Conservation (phyloP, 1,140 invertebrate genomes). For the Formica selysi region DNA sequence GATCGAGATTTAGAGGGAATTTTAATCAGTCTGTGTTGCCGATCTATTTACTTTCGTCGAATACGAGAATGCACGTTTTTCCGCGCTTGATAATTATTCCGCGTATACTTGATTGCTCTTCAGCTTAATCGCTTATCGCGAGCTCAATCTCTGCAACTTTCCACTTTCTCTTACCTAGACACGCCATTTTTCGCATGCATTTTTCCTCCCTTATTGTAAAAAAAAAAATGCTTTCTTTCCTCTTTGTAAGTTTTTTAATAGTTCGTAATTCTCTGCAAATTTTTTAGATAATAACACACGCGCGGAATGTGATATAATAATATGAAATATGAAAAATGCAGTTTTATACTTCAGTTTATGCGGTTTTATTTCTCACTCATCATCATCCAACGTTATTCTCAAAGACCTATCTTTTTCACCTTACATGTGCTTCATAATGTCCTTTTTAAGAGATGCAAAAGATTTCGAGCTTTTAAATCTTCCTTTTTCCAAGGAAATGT, state of each 20-base stretch:
- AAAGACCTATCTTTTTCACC: neutral
- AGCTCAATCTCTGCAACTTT: no score
- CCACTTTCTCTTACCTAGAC: no score
- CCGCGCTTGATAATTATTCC: neutral
- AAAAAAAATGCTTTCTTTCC: no score
- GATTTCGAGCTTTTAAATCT: neutral
- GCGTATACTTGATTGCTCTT: neutral
- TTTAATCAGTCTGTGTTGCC: neutral
- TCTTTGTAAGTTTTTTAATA: neutral
- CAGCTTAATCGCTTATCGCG: neutral
- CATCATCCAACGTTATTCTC: neutral
- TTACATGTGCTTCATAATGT: conserved; percentile 8
- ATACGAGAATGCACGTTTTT: neutral
- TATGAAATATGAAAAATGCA: neutral
- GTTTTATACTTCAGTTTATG: neutral
- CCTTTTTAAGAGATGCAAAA: neutral
- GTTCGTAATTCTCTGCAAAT: neutral
- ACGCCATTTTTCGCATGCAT: no score
- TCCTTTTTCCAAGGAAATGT: neutral
- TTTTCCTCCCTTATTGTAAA: no score
- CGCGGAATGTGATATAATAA: neutral
- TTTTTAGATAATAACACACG: neutral
- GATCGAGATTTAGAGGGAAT: conserved; percentile 28
- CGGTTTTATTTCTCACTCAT: neutral
- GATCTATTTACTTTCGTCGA: neutral